Percentiles rank a stretch among this genome's conserved stretches.
Conservation (phyloP, 2,797 vertebrate species). For the Pachyuromys duprasi region DNA sequence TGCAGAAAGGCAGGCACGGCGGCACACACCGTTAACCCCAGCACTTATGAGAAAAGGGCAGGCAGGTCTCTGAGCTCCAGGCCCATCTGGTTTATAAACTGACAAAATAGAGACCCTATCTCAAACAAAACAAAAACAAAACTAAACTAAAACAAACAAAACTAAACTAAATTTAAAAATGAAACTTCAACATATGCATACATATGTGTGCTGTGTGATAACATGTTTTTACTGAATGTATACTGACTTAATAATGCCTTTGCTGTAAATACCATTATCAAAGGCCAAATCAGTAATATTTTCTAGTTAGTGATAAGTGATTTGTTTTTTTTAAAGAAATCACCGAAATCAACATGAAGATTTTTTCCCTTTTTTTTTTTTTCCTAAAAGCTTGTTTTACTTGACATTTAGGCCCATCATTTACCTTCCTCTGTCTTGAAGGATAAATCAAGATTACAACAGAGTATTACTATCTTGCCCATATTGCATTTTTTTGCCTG, state of each 20-base stretch:
- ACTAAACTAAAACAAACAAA: too few relatives aligned
- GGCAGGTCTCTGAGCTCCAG: neutral
- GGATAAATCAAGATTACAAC: neutral
- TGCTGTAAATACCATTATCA: neutral
- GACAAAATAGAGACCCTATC: neutral
- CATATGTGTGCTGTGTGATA: neutral
- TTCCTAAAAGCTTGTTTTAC: neutral
- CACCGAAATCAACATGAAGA: neutral
- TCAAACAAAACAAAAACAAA: neutral
- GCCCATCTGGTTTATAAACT: neutral
- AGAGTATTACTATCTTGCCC: neutral
- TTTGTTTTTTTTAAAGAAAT: neutral
- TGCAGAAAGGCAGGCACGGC: neutral
- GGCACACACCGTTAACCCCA: neutral
- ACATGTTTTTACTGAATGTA: neutral
- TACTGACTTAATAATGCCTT: neutral
- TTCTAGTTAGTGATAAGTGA: neutral
- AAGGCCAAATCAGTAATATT: neutral
- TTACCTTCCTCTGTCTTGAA: conserved; percentile 7
- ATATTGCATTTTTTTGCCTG: neutral
- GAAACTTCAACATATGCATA: neutral
- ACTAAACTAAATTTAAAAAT: neutral
- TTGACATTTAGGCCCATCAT: neutral
- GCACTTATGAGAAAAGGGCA: neutral
- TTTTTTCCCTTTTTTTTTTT: neutral